Evolutionary conservation across 2,113 vertebrate species (phyloP).

Genomic region (Platysternon megacephalum): DNA sequence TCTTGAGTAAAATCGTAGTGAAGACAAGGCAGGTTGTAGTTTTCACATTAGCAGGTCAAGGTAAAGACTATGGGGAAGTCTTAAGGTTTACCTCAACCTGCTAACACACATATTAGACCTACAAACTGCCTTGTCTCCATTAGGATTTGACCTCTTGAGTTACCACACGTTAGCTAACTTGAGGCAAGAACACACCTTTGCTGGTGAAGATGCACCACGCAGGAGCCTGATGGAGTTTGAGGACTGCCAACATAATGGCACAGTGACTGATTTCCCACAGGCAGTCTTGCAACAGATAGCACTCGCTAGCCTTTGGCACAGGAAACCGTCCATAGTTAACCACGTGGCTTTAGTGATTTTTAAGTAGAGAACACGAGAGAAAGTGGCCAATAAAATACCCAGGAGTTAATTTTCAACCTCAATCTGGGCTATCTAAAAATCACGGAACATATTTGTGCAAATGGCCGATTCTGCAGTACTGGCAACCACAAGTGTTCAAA

Average conservation of each 20-base stretch:
- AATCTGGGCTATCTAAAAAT: background rate
- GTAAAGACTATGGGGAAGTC: too few relatives aligned
- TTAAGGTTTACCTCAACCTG: too few relatives aligned
- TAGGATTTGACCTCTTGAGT: too few relatives aligned
- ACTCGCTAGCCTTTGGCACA: background rate
- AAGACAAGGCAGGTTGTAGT: too few relatives aligned
- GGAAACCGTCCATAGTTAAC: background rate
- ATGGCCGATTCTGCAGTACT: background rate
- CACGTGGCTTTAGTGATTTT: rapidly evolving
- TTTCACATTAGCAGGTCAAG: too few relatives aligned
- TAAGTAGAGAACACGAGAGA: rapidly evolving
- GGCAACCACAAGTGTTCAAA: rapidly evolving
- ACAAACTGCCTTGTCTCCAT: too few relatives aligned
- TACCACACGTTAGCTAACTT: too few relatives aligned
- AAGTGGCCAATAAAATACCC: rapidly evolving
- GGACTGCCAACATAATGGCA: background rate
- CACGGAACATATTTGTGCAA: background rate
- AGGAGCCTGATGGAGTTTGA: too few relatives aligned
- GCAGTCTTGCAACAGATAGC: rapidly evolving
- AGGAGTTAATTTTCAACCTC: rapidly evolving
- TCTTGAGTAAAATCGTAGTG: too few relatives aligned
- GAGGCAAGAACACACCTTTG: too few relatives aligned
- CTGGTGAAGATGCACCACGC: too few relatives aligned
- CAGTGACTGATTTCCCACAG: rapidly evolving
- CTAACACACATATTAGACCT: too few relatives aligned